Percentiles rank a stretch among this genome's conserved stretches.
These are phyloP conservation scores for Labroides dimidiatus DNA, from an alignment of 2,797 vertebrate species.

Conservation along the genomic window DNA sequence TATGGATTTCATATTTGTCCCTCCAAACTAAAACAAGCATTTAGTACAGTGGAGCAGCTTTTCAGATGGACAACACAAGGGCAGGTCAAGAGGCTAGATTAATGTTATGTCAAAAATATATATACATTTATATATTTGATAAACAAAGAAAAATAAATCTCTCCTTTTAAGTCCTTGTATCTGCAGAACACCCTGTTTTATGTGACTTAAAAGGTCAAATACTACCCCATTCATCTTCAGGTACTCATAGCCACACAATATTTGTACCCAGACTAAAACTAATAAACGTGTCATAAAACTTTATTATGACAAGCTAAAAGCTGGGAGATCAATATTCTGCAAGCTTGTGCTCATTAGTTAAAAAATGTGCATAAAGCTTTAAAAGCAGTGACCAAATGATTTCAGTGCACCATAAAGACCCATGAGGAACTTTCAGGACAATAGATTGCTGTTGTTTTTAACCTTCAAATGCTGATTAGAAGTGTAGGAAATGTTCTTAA, in stretches of 20 bases:
- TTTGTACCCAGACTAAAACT: constrained; percentile 16
- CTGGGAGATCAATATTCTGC: constrained; percentile 41
- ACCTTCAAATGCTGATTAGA: background rate
- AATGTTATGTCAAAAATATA: background rate
- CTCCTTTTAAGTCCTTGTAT: background rate
- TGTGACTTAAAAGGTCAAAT: background rate
- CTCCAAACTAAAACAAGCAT: constrained; percentile 41
- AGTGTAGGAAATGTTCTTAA: background rate
- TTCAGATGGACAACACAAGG: background rate
- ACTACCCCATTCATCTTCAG: background rate
- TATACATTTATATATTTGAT: background rate
- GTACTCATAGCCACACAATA: constrained; percentile 21
- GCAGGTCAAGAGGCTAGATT: constrained; percentile 1
- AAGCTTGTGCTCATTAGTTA: constrained; percentile 3
- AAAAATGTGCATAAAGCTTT: constrained; percentile 4
- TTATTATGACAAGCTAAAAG: constrained; percentile 34
- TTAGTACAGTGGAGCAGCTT: constrained; percentile 29
- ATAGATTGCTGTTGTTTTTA: no score
- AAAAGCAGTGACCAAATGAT: constrained; percentile 5
- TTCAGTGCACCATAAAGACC: background rate
- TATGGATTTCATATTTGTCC: constrained; percentile 73
- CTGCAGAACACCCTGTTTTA: background rate
- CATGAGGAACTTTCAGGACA: background rate
- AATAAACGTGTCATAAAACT: constrained; percentile 25
- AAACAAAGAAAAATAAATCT: background rate